Conservation (phyloP, 2,113 vertebrate genomes). For the Megaptera novaeangliae region DNA sequence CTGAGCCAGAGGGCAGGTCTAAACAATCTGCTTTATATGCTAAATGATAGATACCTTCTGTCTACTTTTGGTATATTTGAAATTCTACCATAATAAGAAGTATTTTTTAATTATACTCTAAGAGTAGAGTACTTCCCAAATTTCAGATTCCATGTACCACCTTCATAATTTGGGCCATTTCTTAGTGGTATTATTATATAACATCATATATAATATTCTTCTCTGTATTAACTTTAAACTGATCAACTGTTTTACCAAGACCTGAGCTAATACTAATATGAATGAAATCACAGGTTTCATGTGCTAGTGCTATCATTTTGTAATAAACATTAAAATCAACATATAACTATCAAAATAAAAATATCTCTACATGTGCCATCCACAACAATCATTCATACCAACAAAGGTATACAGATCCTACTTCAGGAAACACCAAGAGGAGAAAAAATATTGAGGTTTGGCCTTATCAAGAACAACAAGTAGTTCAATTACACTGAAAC, state of each 20-base stretch:
- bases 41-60: background rate
- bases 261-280: background rate
- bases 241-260: background rate
- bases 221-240: background rate
- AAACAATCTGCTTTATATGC: background rate
- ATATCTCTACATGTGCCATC: background rate
- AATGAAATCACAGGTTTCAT: background rate
- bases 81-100: background rate
- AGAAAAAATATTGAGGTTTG: background rate
- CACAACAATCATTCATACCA: background rate
- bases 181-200: background rate
- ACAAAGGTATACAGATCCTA: background rate
- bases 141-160: background rate
- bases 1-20: background rate
- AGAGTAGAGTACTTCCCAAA: background rate
- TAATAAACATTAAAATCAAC: background rate
- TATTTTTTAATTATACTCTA: background rate
- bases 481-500: background rate
- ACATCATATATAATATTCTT: background rate
- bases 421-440: background rate
- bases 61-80: background rate
- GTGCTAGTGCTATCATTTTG: background rate
- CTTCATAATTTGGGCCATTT: background rate
- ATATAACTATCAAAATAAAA: background rate
- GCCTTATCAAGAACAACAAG: background rate